phyloP scores from a whole-genome alignment of 2,888 invertebrate species.

The Mesorhabditis spiculigera region DNA sequence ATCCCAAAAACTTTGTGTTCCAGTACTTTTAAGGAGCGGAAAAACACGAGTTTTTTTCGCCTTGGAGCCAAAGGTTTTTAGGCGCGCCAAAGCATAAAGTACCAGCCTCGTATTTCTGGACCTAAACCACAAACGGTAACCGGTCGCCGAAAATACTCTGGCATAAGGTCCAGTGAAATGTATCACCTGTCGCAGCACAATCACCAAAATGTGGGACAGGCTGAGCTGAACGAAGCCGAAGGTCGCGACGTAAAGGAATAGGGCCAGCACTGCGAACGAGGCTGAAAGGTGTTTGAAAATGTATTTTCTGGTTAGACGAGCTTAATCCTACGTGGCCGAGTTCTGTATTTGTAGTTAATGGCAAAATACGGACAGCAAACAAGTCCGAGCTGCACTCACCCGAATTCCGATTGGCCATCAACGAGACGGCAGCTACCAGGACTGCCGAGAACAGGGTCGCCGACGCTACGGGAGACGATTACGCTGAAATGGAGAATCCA shows the following conservation, averaged over 20 bases:
- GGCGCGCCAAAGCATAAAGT: neutral
- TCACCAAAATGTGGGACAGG: constrained; percentile 37
- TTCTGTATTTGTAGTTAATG: too few relatives aligned
- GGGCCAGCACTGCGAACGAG: constrained; percentile 38
- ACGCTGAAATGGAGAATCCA: too few relatives aligned
- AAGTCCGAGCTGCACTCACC: too few relatives aligned
- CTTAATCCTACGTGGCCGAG: neutral
- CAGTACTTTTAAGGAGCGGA: too few relatives aligned
- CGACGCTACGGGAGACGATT: constrained; percentile 26
- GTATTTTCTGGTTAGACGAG: too few relatives aligned
- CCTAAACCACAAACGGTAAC: too few relatives aligned
- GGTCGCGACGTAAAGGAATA: constrained; percentile 43
- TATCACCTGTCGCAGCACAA: constrained; percentile 39
- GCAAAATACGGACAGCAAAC: too few relatives aligned
- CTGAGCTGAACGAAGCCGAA: constrained; percentile 39
- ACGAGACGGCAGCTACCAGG: constrained; percentile 28
- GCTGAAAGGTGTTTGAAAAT: too few relatives aligned
- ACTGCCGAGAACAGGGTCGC: constrained; percentile 35
- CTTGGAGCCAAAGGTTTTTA: neutral
- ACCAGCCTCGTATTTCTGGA: neutral
- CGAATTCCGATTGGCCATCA: constrained; percentile 27
- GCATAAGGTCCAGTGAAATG: too few relatives aligned
- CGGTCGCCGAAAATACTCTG: too few relatives aligned
- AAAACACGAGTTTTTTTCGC: too few relatives aligned
- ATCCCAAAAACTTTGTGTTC: too few relatives aligned